Evolutionary conservation across 2,113 vertebrate genomes (phyloP).

Genomic region (Syngnathus floridae): DNA sequence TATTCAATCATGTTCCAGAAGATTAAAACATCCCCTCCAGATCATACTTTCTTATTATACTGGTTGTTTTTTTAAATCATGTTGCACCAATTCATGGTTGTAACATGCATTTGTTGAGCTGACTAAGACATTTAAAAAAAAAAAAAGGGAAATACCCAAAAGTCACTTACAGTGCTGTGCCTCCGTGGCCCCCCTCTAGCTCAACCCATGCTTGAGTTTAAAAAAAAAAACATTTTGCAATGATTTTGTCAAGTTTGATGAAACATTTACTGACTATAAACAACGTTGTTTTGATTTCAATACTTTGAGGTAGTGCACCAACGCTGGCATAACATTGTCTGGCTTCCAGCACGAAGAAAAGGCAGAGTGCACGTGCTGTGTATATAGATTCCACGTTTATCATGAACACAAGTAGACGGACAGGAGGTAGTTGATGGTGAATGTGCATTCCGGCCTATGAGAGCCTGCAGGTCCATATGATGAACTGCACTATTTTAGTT

Average conservation of each 20-base stretch:
- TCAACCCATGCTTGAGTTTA: too few relatives aligned
- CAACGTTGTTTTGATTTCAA: too few relatives aligned
- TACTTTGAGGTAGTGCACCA: too few relatives aligned
- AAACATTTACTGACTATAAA: too few relatives aligned
- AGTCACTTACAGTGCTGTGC: too few relatives aligned
- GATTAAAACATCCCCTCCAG: not conserved
- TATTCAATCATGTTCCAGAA: not conserved
- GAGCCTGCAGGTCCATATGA: not conserved
- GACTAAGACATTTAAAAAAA: not conserved
- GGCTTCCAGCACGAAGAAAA: not conserved
- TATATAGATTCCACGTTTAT: not conserved
- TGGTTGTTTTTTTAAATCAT: not conserved
- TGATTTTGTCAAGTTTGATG: too few relatives aligned
- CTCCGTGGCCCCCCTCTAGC: too few relatives aligned
- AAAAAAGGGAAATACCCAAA: too few relatives aligned
- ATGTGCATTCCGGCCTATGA: not conserved
- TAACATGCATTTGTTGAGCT: not conserved
- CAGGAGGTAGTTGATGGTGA: not conserved
- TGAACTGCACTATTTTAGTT: slow-evolving; percentile 7
- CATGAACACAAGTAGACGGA: not conserved
- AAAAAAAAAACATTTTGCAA: too few relatives aligned
- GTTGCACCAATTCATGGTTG: not conserved
- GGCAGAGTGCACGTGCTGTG: not conserved
- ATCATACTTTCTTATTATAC: not conserved
- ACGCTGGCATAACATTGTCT: too few relatives aligned